phyloP scores from a whole-genome alignment of 2,113 vertebrate genomes.

The Nannobrachium achirus region DNA sequence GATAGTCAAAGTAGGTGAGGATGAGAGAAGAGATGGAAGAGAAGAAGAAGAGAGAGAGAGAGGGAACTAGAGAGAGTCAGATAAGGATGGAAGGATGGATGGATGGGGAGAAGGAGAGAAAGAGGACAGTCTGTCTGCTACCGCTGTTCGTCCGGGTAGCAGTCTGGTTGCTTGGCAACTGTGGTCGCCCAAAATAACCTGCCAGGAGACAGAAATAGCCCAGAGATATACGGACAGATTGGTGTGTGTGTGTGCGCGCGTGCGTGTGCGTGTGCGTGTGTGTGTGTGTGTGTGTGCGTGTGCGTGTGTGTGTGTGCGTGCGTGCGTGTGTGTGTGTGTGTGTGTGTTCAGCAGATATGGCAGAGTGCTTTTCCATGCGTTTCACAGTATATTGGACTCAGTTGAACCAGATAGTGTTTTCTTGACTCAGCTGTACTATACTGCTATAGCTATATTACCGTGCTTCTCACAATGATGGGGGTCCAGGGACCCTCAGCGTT shows the following conservation, averaged over 20 bases:
- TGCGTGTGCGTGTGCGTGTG: slow-evolving; percentile 13
- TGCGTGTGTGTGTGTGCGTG: slow-evolving; percentile 28
- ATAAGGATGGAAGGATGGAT: slow-evolving; percentile 17
- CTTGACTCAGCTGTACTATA: neutral
- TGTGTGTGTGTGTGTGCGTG: slow-evolving; percentile 9
- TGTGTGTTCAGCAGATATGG: neutral
- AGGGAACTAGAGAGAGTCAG: slow-evolving; percentile 4
- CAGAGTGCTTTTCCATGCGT: slow-evolving; percentile 1
- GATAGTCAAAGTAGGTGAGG: slow-evolving; percentile 6
- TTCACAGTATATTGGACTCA: neutral
- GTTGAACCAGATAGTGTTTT: too few relatives aligned
- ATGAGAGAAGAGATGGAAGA: neutral
- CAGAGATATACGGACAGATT: slow-evolving; percentile 63
- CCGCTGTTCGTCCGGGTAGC: slow-evolving; percentile 68
- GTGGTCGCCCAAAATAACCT: slow-evolving; percentile 75
- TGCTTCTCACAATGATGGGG: too few relatives aligned
- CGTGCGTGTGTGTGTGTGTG: slow-evolving; percentile 20
- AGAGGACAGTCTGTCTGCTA: slow-evolving; percentile 71
- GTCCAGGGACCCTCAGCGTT: too few relatives aligned
- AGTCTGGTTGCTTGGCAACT: slow-evolving; percentile 78
- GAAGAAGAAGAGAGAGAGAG: neutral
- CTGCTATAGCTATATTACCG: too few relatives aligned
- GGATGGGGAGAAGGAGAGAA: slow-evolving; percentile 38
- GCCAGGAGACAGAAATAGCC: slow-evolving; percentile 74
- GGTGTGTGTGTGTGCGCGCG: slow-evolving; percentile 16